Base-by-base conservation (phyloP, 1,140 invertebrate genomes). In the Spodoptera frugiperda region DNA sequence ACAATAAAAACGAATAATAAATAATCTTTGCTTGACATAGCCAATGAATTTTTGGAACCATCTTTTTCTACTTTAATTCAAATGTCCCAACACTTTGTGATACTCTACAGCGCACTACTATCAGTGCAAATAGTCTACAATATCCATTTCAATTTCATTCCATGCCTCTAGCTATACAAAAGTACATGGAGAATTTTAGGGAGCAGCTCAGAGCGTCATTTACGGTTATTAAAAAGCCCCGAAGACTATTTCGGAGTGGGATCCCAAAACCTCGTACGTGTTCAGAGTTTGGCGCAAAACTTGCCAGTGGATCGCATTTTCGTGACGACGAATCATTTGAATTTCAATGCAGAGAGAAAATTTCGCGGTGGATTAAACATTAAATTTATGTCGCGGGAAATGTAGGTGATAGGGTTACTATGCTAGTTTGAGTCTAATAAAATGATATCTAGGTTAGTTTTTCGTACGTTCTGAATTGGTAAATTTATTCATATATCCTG, bases 171-270 rank as follows among this genome's bases (percentile, higher is more conserved):
- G 12, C 19, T 14, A 48, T n/a, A 46, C 10, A 46, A 39, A 65
- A 10, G 61, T 65, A 12, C 5, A 30, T 11, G 30, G 53, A 14
- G 46, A 67, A 74, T 78, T 73, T 68, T 39, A 12, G 59, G 53
- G 72, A 15, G 30, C 46, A 44, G 54, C 39, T 48, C 57, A 49
- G 65, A 65, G 30, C 65, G 76, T 78, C 79, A 76, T 82, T 82
- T 78, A 73, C 76, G 78, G 78, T 82, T 82, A 82, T 82, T 82
- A 82, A 82, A 81, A 80, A 78, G 59, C 57, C 57, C 44, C 46
- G 46, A 77, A 71, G 75, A 75, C 71, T 76, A 79, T 82, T 81
- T 73, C 46, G 71, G 78, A 39, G 49, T 3, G 17, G 33, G 53
- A 15, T 55, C 68, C 30, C 33, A 15, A 71, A 54, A 55, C 68